Conservation (phyloP, 2,888 invertebrate species). For the Heliconius erato region DNA sequence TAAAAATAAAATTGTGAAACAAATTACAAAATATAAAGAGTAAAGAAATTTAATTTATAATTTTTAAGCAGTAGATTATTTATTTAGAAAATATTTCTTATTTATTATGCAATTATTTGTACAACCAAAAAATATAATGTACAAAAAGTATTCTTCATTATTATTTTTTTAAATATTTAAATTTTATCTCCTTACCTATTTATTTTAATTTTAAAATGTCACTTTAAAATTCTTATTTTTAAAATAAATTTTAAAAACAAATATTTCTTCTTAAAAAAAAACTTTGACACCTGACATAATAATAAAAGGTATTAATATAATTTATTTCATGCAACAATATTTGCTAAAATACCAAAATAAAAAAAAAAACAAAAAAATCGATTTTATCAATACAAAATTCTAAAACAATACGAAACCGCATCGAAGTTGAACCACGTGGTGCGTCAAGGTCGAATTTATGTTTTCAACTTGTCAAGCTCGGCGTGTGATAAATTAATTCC, state of each 20-base stretch:
- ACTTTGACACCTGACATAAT: not conserved
- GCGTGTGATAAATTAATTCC: conserved; percentile 87
- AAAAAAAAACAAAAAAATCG: conserved; percentile 54
- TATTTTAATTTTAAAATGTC: not conserved
- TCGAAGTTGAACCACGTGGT: conserved; percentile 83
- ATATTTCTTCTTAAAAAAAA: no score
- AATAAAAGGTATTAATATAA: not conserved
- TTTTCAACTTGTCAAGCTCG: conserved; percentile 87
- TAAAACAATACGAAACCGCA: conserved; percentile 65
- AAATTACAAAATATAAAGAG: no score
- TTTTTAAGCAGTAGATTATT: no score
- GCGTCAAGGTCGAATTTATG: conserved; percentile 86
- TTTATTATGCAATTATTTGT: no score
- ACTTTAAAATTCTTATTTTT: not conserved
- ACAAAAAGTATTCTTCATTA: no score
- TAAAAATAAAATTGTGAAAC: no score
- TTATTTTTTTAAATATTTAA: no score
- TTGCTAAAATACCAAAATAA: conserved; percentile 36
- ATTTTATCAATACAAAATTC: conserved; percentile 54
- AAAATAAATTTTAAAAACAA: not conserved
- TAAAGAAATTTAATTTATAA: no score
- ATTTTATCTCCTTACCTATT: not conserved
- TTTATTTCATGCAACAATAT: not conserved
- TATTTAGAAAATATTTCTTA: no score
- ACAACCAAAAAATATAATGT: no score